Conservation (phyloP, 1,140 invertebrate genomes). For the Zaprionus capensis region DNA sequence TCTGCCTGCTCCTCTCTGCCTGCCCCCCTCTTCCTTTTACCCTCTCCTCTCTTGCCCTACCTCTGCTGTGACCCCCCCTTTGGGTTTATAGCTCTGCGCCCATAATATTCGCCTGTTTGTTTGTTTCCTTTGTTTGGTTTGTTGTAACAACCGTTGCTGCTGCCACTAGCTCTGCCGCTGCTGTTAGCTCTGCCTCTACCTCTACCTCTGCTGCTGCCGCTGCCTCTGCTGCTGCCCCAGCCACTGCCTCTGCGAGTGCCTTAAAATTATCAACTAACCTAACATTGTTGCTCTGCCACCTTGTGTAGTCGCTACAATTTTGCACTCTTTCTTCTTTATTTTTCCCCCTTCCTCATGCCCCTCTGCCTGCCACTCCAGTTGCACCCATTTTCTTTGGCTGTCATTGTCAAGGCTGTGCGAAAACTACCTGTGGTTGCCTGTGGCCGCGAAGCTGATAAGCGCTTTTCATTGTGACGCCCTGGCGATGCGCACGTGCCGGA, state of each 20-base stretch:
- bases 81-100: slow-evolving; percentile 36
- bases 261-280: slow-evolving; percentile 44
- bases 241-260: not conserved
- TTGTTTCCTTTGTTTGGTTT: slow-evolving; percentile 81
- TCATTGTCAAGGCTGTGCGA: slow-evolving; percentile 77
- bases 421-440: slow-evolving; percentile 65
- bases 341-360: slow-evolving; percentile 5
- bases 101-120: slow-evolving; percentile 70
- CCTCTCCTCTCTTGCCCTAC: not conserved
- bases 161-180: slow-evolving; percentile 25
- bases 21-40: not conserved
- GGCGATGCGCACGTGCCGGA: slow-evolving; percentile 27
- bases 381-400: slow-evolving; percentile 65
- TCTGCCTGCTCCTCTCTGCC: slow-evolving; percentile 13
- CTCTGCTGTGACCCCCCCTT: not conserved
- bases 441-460: slow-evolving; percentile 25
- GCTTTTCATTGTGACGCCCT: slow-evolving; percentile 33
- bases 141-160: slow-evolving; percentile 67
- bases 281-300: slow-evolving; percentile 32
- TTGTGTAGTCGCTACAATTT: slow-evolving; percentile 43
- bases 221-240: not conserved
- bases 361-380: not conserved
- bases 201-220: slow-evolving; percentile 22
- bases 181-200: slow-evolving; percentile 14
- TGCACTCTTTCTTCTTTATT: slow-evolving; percentile 42